Evolutionary conservation across 2,888 invertebrate species (phyloP).

Genomic region (Sesamia inferens): DNA sequence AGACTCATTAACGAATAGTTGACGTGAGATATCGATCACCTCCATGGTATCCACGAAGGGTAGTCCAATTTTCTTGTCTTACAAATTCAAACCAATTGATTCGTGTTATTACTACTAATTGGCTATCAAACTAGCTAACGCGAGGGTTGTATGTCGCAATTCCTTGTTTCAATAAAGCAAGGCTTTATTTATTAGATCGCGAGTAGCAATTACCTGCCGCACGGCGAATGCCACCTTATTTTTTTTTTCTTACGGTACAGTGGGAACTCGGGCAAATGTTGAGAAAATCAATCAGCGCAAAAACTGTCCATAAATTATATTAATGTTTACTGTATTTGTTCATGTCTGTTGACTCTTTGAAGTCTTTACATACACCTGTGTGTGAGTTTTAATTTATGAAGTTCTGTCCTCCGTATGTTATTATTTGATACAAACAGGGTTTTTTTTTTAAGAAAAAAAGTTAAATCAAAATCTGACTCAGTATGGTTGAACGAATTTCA

Average conservation of each 20-base stretch:
- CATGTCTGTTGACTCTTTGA: slow-evolving; percentile 24
- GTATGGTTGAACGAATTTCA: slow-evolving; percentile 46
- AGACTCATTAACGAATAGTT: slow-evolving; percentile 61
- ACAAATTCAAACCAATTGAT: slow-evolving; percentile 77
- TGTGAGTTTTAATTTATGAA: slow-evolving; percentile 14
- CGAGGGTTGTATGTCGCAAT: slow-evolving; percentile 79
- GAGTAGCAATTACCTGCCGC: slow-evolving; percentile 74
- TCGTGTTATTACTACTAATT: slow-evolving; percentile 79
- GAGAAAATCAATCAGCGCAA: slow-evolving; percentile 81
- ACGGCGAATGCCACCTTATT: slow-evolving; percentile 68
- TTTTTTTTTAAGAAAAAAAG: slow-evolving; percentile 21
- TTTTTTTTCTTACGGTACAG: slow-evolving; percentile 67
- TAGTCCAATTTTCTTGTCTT: slow-evolving; percentile 69
- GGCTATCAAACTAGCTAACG: slow-evolving; percentile 71
- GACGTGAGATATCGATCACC: slow-evolving; percentile 70
- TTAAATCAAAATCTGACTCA: slow-evolving; percentile 33
- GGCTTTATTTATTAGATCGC: slow-evolving; percentile 76
- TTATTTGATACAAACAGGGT: slow-evolving; percentile 41
- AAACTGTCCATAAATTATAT: slow-evolving; percentile 47
- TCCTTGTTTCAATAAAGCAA: slow-evolving; percentile 85
- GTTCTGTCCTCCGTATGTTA: not conserved
- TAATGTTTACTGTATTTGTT: slow-evolving; percentile 42
- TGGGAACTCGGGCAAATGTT: slow-evolving; percentile 85
- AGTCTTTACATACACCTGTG: slow-evolving; percentile 21
- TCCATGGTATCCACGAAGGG: slow-evolving; percentile 52